Conservation (phyloP, 2,797 vertebrate genomes). For the Dipus sagitta region DNA sequence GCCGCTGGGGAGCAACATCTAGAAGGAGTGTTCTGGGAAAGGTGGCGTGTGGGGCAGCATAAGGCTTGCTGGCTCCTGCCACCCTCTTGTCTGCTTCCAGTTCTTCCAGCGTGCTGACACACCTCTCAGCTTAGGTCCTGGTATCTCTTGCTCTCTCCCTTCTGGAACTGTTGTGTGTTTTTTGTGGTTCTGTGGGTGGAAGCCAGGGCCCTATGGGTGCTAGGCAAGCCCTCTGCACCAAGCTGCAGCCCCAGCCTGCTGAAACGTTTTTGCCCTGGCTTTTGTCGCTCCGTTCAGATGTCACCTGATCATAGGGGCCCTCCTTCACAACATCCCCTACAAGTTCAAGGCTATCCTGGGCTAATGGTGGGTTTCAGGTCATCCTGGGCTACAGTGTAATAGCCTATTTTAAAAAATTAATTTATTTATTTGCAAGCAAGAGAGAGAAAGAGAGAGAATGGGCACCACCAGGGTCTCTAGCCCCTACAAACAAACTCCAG, state of each 20-base stretch:
- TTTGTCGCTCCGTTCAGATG: background rate
- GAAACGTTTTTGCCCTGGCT: background rate
- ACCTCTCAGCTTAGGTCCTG: background rate
- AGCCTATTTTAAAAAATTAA: too few species aligned
- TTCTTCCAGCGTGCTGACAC: background rate
- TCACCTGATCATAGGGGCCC: background rate
- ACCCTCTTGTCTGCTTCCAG: too few species aligned
- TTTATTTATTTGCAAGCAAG: too few species aligned
- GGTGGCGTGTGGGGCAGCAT: background rate
- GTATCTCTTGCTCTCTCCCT: background rate
- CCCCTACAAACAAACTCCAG: too few species aligned
- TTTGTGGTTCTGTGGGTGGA: background rate
- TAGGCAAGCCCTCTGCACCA: background rate
- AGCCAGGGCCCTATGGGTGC: too few species aligned
- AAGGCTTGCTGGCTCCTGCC: background rate
- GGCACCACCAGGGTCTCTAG: too few species aligned
- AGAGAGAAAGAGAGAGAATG: too few species aligned
- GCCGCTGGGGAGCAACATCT: background rate
- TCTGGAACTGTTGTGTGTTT: background rate
- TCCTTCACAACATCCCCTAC: background rate
- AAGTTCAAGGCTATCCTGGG: too few species aligned
- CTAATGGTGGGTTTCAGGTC: too few species aligned
- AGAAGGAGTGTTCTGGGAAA: background rate
- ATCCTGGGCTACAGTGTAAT: too few species aligned
- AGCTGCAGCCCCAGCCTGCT: too few species aligned